Evolutionary conservation across 2,113 vertebrate genomes (phyloP), one percentile per base, ranked within the genome.

Genomic region (Pteronura brasiliensis): DNA sequence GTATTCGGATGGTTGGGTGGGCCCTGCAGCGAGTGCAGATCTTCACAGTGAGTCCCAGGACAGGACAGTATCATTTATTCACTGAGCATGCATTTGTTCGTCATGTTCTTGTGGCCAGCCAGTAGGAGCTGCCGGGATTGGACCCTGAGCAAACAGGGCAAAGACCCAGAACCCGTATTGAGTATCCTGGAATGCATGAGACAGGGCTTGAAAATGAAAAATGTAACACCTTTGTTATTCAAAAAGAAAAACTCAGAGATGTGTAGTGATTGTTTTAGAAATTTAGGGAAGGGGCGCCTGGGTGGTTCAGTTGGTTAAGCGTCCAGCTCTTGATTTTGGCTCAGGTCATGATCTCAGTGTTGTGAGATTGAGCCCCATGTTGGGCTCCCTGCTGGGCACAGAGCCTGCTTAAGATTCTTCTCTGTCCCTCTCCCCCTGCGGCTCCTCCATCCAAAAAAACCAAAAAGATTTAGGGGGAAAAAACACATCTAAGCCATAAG

Each of bases 171-270:
- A 36, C 72, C 47, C 11, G 52, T 71, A 31, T 2, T 65, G 39
- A 82, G 39, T 72, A 63, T 36, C 82, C 71, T 91, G 23, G 69
- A 83, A 49, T 47, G 39, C 4, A 14, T 42, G 44, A 81, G 39
- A 8, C 77, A 61, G 21, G 29, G 72, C 71, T 82, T 69, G 20
- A n/a, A 52, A 52, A 27, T 88, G 39, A 44, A 59, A 92, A 92
- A 72, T 65, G 34, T n/a, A 81, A 52, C 49, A 72, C 15, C 61
- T 94, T 65, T 39, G 47, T 59, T 79, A 72, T 44, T 88, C 71
- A 87, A 63, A 94, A 95, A 74, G 86, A 94, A 92, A 69, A 88
- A 80, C 18, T 95, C 52, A 90, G 39, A 96, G 21, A 11, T 79
- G 4, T 10, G 1, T 57, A 63, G 25, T 69, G 71, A 93, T 81